Evolutionary conservation across 2,797 vertebrate species (phyloP), one percentile per base, ranked within the genome.

Genomic region (Rhinoraja longicauda): DNA sequence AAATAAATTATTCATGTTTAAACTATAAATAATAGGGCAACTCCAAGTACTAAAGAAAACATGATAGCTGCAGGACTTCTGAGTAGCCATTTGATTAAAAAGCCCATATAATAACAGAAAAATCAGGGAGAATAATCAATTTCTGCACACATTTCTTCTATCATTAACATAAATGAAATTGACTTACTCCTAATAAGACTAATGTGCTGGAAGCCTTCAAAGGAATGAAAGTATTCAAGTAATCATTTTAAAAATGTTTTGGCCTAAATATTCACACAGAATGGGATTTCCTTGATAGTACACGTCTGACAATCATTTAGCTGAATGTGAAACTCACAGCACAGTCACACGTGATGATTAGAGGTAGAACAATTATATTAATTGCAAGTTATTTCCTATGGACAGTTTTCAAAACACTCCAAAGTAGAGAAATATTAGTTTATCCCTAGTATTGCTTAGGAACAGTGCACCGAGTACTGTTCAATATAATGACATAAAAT

Each of bases 41-140:
- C 70, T 70, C 36, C 70, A 92, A 29, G 53, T 53, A 12, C 36
- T 7, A 12, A 64, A n/a, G 39, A 72, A 53, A 64, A 67, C 3
- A 59, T 32, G 5, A 90, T 67, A 29, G 39, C 21, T 70, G 36
- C 24, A 72, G 24, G 67, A 75, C 53, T 92, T 70, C 36, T 53
- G 45, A 92, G n/a, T 15, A 88, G 17, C 7, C 24, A 92, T 13
- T 92, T 92, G 21, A 92, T 45, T 15, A 75, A 53, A 73, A 45
- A 53, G 90, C 90, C 90, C 70, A 92, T 75, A 75, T 92, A 92
- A 92, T 92, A 92, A 53, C 72, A 75, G 26, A 75, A 73, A 92
- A 6, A 24, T 92, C 4, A 75, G 5, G 26, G 24, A 73, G 19
- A 53, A 92, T 75, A 73, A 91, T 2, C 24, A 39, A 57, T 92